Base-by-base conservation (phyloP, 2,888 invertebrate genomes). In the Apomyelois bistriatella region DNA sequence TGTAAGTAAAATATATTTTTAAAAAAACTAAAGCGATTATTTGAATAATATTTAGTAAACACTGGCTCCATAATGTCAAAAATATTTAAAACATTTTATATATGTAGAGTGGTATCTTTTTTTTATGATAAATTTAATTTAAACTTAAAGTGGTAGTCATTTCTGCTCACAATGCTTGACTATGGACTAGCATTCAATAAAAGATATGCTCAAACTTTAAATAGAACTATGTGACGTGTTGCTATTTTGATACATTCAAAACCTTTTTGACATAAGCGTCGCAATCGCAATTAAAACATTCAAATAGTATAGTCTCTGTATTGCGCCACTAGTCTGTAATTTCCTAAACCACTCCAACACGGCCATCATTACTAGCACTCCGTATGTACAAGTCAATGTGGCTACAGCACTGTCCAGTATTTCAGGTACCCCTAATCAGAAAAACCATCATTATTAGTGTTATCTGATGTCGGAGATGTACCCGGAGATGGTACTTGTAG, bases 391-490 rank as follows among this genome's bases (percentile, higher is more conserved):
- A 7, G 17, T 22, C 8, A 41, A 5, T 13, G 41, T 48, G 22
- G 15, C 62, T 60, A 62, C 12, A 76, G 64, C 53, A 75, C 70
- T 58, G 76, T 79, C 79, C 76, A 77, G 53, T 62, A 62, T 53
- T 70, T 67, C 49, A 57, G 62, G 56, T 64, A 73, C 62, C 72
- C 70, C 77, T 87, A 91, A 79, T 91, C 91, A 12, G 91, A 91
- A 52, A 89, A 91, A 0, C 90, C 90, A 15, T 91, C 91, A 36
- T 82, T 89, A 53, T 90, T 91, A 1, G 91, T 90, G 48, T 90
- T 88, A 42, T 91, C 91, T 5, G 91, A 91, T 3, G 89, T 85
- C 0, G 91, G 91, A 0, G 91, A 91, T 0, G 90, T 90, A 0
- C 89, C 90, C 0, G 91, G 91, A 0, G 90, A 89, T 0, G 89